Base-by-base conservation (phyloP, 2,888 invertebrate genomes). In the Ectemnius lituratus region DNA sequence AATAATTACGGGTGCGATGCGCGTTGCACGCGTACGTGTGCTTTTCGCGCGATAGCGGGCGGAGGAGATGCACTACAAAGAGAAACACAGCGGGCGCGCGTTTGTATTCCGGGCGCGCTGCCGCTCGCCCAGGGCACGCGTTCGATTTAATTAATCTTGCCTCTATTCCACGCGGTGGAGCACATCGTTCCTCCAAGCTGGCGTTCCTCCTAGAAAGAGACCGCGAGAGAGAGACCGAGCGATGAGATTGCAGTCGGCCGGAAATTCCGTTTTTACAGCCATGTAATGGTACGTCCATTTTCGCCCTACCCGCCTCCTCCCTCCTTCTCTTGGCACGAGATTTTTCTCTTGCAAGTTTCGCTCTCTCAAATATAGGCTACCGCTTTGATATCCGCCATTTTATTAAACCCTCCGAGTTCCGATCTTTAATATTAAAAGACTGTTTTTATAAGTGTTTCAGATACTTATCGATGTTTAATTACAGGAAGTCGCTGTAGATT, bases 91-190 rank as follows among this genome's bases (percentile, higher is more conserved):
- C 8, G 37, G 8, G 37, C 37, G 37, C 37, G 11, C 37, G 37
- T 37, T 37, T 37, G 37, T 37, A 37, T 37, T 37, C 37, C 37
- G 37, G 37, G 37, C 37, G 37, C 11, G 37, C 37, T 37, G 11
- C 37, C 11, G 37, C 37, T 37, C 85, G 73, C 83, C 79, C 52
- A 14, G 52, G n/a, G 52, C 62, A 66, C 62, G 75, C 64, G 72
- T 77, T 73, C 83, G 81, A 86, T 86, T 86, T 86, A 86, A 86
- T 86, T 86, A 86, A 83, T 82, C 77, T 76, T 80, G 77, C 78
- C 64, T 76, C 73, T 76, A 77, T 78, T 52, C 70, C 73, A 67
- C 73, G 72, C 66, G 73, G 37, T 37, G 37, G 37, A 68, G 69
- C 16, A 71, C 80, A 71, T 71, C 77, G 75, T 74, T 75, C 67